phyloP scores from a whole-genome alignment of 64 coral and sea anemone species.

The Porites lutea region DNA sequence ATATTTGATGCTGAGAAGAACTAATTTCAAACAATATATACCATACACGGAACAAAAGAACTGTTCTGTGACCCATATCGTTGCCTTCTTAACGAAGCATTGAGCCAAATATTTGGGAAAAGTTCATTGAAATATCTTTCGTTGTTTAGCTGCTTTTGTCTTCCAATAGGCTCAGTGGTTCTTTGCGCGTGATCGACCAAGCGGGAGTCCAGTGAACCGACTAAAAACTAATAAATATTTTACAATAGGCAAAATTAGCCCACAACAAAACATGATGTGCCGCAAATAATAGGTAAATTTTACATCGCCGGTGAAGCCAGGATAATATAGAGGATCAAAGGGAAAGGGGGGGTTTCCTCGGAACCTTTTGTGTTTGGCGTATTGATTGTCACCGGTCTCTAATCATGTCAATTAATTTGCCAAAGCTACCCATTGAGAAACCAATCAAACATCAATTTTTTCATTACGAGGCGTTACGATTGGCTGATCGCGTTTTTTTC shows the following conservation, averaged over 20 bases:
- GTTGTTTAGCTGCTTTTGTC: constrained; percentile 51
- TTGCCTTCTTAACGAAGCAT: not conserved
- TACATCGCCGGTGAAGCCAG: not conserved
- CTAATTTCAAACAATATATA: not conserved
- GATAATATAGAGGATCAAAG: not conserved
- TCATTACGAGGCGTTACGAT: constrained; percentile 53
- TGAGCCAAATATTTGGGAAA: constrained; percentile 22
- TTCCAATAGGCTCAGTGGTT: constrained; percentile 42
- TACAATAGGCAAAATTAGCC: constrained; percentile 43
- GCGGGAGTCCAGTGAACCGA: constrained; percentile 71
- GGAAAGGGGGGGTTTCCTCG: constrained; percentile 8
- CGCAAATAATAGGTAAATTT: constrained; percentile 26
- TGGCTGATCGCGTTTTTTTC: constrained; percentile 47
- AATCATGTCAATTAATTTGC: constrained; percentile 36
- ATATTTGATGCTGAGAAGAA: constrained; percentile 4
- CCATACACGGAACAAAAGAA: not conserved
- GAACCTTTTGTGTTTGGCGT: not conserved
- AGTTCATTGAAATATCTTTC: constrained; percentile 22
- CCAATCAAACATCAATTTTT: constrained; percentile 81
- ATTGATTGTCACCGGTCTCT: constrained; percentile 9
- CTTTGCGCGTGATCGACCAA: constrained; percentile 37
- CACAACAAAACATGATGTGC: constrained; percentile 52
- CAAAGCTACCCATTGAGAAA: constrained; percentile 19
- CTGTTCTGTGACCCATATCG: constrained; percentile 29
- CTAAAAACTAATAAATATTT: constrained; percentile 77